Evolutionary conservation across 2,797 vertebrate species (phyloP).

Genomic region (Pipistrellus pipistrellus): DNA sequence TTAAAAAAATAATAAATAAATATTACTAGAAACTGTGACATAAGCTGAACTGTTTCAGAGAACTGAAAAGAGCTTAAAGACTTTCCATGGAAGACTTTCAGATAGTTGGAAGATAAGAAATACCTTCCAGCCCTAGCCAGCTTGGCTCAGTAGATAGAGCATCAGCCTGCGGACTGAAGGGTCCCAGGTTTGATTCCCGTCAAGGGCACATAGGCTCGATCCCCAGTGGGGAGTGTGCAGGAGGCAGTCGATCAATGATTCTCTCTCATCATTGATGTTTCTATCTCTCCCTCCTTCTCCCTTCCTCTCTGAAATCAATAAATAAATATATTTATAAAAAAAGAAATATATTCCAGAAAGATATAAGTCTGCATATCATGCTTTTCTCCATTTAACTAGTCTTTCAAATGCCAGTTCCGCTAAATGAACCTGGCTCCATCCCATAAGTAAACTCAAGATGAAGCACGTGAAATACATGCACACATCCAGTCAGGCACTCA

Average conservation of each 20-base stretch:
- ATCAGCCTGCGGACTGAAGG: no score
- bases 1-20: not conserved
- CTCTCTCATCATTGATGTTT: no score
- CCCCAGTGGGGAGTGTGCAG: no score
- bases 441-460: not conserved
- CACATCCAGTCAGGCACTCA: not conserved
- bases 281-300: no score
- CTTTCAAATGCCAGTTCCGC: not conserved
- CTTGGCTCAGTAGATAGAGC: no score
- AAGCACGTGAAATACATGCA: not conserved
- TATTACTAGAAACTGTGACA: not conserved
- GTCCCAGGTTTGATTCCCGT: no score
- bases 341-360: not conserved
- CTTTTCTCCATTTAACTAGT: slow-evolving; percentile 41
- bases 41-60: not conserved
- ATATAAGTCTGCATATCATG: not conserved
- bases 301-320: no score
- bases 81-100: not conserved
- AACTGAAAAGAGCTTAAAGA: slow-evolving; percentile 39
- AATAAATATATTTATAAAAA: no score
- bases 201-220: no score
- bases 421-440: not conserved
- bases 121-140: not conserved
- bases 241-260: no score
- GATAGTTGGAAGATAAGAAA: not conserved